Conservation (phyloP, 2,797 vertebrate genomes). For the Buceros bicornis region DNA sequence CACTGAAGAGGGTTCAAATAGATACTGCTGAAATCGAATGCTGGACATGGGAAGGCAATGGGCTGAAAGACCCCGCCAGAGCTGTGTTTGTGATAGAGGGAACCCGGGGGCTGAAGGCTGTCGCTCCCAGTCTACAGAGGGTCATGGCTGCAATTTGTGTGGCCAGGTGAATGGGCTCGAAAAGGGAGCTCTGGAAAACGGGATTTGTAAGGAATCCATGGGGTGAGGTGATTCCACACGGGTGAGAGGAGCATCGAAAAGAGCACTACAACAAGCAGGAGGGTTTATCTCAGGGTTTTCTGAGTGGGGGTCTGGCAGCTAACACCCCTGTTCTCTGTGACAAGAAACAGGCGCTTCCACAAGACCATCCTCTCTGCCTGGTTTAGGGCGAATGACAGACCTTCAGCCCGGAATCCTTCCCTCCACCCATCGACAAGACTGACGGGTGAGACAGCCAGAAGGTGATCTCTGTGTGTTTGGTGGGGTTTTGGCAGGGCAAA, state of each 20-base stretch:
- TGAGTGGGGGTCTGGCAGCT: not conserved
- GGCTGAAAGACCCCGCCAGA: accelerated
- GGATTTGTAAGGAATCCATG: not conserved
- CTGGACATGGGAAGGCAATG: not conserved
- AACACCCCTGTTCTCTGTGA: not conserved
- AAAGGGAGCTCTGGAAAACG: not conserved
- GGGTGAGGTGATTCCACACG: not conserved
- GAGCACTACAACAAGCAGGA: not conserved
- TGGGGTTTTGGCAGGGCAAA: not conserved
- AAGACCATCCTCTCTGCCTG: not conserved
- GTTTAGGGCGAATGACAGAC: not conserved
- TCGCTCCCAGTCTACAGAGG: not conserved
- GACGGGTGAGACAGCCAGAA: not conserved
- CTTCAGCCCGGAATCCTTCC: not conserved
- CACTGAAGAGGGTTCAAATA: not conserved
- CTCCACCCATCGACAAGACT: not conserved
- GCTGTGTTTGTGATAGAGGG: not conserved
- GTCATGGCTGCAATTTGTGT: not conserved
- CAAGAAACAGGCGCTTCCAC: not conserved
- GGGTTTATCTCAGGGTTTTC: not conserved
- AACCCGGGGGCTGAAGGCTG: not conserved
- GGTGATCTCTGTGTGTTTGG: not conserved
- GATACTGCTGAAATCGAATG: not conserved
- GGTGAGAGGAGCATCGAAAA: not conserved
- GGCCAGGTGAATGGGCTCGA: not conserved